Evolutionary conservation across 2,113 vertebrate genomes (phyloP).

Genomic region (Arvicanthis niloticus): DNA sequence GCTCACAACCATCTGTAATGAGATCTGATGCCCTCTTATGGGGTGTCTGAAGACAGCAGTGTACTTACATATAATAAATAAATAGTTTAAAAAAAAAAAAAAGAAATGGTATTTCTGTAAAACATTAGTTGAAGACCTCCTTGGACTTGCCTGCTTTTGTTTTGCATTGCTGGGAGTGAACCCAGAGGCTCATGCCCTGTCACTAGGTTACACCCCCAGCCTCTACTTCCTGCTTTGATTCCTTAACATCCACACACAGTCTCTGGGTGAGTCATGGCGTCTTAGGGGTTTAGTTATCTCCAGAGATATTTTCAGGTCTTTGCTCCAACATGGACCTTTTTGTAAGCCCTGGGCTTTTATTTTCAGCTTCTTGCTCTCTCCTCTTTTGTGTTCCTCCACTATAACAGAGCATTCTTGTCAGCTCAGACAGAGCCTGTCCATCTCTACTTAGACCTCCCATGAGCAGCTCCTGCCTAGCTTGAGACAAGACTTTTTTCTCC

Average conservation of each 20-base stretch:
- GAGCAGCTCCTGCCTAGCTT: neutral
- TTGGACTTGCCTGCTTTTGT: neutral
- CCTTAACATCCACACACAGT: neutral
- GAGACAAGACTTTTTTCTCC: neutral
- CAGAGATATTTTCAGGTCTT: neutral
- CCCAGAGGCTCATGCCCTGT: too few species aligned
- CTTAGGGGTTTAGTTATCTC: conserved; percentile 1
- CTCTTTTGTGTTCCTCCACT: neutral
- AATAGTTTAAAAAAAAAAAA: too few species aligned
- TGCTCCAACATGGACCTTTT: neutral
- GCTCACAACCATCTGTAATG: too few species aligned
- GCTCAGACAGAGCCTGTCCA: neutral
- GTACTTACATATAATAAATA: too few species aligned
- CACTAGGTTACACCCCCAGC: too few species aligned
- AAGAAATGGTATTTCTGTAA: neutral
- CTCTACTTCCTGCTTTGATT: neutral
- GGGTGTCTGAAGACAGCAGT: too few species aligned
- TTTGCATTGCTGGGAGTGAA: neutral
- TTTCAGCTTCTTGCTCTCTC: neutral
- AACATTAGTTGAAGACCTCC: neutral
- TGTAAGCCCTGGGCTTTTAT: neutral
- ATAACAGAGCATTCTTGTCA: neutral
- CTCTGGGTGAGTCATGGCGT: neutral
- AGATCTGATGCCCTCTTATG: too few species aligned
- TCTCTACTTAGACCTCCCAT: too few species aligned